Conservation (phyloP, 2,797 vertebrate genomes). For the Menidia menidia region DNA sequence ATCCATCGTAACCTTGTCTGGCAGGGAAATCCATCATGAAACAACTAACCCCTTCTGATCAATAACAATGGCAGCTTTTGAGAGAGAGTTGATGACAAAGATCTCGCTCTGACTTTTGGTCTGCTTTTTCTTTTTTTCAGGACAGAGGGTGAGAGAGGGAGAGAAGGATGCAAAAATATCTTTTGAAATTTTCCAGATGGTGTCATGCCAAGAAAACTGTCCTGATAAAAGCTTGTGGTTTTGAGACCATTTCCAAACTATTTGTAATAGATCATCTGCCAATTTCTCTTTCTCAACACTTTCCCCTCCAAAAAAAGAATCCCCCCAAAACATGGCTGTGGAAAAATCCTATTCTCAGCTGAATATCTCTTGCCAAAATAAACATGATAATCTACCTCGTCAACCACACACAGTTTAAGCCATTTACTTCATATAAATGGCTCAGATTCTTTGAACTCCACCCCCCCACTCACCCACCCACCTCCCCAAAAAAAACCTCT, state of each 20-base stretch:
- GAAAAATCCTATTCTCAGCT: constrained; percentile 71
- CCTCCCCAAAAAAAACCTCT: neutral
- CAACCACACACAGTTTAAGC: constrained; percentile 41
- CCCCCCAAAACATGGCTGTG: constrained; percentile 57
- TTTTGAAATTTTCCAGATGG: constrained; percentile 37
- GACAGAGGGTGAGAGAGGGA: neutral
- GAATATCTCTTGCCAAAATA: constrained; percentile 62
- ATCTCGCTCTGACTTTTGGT: neutral
- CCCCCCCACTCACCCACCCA: constrained; percentile 13
- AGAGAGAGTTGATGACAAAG: neutral
- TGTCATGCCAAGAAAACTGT: constrained; percentile 10
- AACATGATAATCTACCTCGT: constrained; percentile 69
- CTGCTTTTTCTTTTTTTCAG: neutral
- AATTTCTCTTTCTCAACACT: constrained; percentile 51
- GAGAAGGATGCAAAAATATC: neutral
- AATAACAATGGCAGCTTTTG: neutral
- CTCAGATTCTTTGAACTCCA: constrained; percentile 47
- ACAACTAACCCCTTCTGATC: neutral
- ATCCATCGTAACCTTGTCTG: neutral
- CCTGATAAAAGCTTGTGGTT: constrained; percentile 27
- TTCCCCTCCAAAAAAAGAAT: constrained; percentile 45
- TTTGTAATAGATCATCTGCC: constrained; percentile 50
- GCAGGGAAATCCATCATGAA: neutral
- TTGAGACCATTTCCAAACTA: constrained; percentile 35
- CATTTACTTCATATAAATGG: constrained; percentile 61